Evolutionary conservation across 2,888 invertebrate genomes (phyloP).

Genomic region (Perizoma affinitatum): DNA sequence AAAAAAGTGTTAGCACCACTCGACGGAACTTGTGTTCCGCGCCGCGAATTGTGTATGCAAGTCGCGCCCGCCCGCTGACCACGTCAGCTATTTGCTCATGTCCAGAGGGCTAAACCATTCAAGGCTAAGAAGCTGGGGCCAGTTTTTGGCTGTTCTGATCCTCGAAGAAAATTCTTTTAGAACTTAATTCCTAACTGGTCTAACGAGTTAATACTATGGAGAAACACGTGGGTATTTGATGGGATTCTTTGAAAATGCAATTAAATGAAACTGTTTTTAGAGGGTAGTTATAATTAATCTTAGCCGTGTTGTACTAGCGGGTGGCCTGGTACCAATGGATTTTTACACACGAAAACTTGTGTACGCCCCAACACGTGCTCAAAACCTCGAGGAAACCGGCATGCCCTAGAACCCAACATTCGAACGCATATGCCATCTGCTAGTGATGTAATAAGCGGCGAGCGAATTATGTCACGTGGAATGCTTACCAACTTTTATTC

Average conservation of each 20-base stretch:
- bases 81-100: slow-evolving; percentile 83
- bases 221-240: slow-evolving; percentile 11
- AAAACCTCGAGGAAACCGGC: too few species aligned
- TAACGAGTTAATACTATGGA: slow-evolving; percentile 27
- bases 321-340: too few species aligned
- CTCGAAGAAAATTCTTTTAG: slow-evolving; percentile 45
- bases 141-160: slow-evolving; percentile 82
- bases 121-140: slow-evolving; percentile 80
- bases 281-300: not conserved
- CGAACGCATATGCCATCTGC: too few species aligned
- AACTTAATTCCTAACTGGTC: slow-evolving; percentile 38
- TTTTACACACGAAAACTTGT: too few species aligned
- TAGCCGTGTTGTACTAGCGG: too few species aligned
- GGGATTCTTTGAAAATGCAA: slow-evolving; percentile 12
- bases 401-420: too few species aligned
- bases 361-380: too few species aligned
- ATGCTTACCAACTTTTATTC: too few species aligned
- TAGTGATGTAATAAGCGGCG: too few species aligned
- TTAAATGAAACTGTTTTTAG: not conserved
- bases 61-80: slow-evolving; percentile 78
- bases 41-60: slow-evolving; percentile 79
- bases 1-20: slow-evolving; percentile 43
- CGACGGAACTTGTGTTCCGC: slow-evolving; percentile 48
- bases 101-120: slow-evolving; percentile 84
- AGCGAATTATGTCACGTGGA: too few species aligned